phyloP scores from a whole-genome alignment of 2,113 vertebrate genomes.

The Upupa epops region DNA sequence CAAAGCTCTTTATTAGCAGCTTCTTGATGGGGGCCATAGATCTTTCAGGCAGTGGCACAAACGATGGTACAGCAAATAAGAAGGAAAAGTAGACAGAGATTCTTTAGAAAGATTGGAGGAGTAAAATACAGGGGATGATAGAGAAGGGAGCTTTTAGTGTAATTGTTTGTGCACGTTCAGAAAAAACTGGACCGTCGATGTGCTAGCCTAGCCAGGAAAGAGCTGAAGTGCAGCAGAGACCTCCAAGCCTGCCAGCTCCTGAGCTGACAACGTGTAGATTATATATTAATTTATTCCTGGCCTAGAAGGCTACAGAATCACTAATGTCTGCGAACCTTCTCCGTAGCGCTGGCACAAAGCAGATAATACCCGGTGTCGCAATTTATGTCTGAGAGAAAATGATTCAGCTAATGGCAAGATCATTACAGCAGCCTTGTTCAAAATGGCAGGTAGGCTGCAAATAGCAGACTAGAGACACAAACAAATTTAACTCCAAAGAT shows the following conservation, averaged over 20 bases:
- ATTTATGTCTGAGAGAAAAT: slow-evolving; percentile 28
- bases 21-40: neutral
- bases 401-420: slow-evolving; percentile 22
- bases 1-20: neutral
- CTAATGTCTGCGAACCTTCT: neutral
- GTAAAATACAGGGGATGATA: neutral
- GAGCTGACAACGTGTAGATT: neutral
- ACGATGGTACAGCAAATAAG: neutral
- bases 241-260: neutral
- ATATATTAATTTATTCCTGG: slow-evolving; percentile 26
- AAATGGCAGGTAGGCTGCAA: slow-evolving; percentile 25
- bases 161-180: slow-evolving; percentile 2
- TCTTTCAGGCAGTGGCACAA: neutral
- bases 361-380: neutral
- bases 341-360: neutral
- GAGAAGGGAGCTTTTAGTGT: neutral
- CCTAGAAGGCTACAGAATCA: slow-evolving; percentile 6
- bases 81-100: neutral
- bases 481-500: neutral
- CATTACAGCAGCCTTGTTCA: neutral
- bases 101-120: neutral
- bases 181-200: neutral
- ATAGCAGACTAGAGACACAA: neutral
- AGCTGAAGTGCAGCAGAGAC: neutral
- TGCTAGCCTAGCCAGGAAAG: neutral